phyloP scores from a whole-genome alignment of 2,113 vertebrate species.

The Melanocharis versteri region DNA sequence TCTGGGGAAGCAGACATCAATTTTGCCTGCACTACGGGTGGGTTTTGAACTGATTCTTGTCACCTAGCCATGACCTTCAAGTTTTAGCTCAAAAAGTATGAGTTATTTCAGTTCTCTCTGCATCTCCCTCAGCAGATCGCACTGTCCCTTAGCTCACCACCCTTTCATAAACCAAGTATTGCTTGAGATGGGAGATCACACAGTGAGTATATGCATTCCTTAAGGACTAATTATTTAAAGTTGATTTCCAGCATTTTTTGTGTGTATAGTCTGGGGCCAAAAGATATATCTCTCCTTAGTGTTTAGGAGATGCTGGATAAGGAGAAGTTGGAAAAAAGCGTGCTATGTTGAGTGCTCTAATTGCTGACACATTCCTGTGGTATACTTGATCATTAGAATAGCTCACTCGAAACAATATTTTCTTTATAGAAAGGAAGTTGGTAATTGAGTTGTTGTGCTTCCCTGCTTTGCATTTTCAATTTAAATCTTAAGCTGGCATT shows the following conservation, averaged over 20 bases:
- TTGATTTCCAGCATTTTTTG: background rate
- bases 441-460: conserved; percentile 53
- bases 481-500: conserved; percentile 12
- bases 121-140: background rate
- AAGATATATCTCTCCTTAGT: background rate
- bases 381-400: conserved; percentile 48
- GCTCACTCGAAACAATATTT: conserved; percentile 60
- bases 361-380: conserved; percentile 48
- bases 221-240: conserved; percentile 11
- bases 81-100: background rate
- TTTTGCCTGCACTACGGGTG: background rate
- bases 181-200: background rate
- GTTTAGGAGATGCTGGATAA: conserved; percentile 43
- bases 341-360: conserved; percentile 25
- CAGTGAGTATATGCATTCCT: background rate
- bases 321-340: background rate
- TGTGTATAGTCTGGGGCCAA: background rate
- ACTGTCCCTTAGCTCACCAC: background rate
- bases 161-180: background rate
- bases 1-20: background rate
- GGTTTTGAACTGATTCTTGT: background rate
- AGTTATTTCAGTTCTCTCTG: background rate
- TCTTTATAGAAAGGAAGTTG: conserved; percentile 55
- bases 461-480: conserved; percentile 37
- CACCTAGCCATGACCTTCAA: background rate